A percentile compares a stretch with the other conserved stretches of the same genome.
These are phyloP conservation scores for Aquatica leii DNA, from an alignment of 2,888 invertebrate genomes.

Conservation along the genomic window DNA sequence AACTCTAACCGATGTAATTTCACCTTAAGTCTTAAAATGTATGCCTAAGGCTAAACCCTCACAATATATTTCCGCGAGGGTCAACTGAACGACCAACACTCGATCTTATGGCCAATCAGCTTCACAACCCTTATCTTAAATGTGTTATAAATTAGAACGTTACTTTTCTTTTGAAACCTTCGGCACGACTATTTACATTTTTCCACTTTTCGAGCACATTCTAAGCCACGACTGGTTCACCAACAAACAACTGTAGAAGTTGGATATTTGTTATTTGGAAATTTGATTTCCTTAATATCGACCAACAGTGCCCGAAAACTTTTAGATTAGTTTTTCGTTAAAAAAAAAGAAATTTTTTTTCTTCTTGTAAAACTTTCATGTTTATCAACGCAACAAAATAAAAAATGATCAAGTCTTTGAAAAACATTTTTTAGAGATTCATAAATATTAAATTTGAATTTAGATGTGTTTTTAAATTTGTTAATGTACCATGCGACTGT, in stretches of 20 bases:
- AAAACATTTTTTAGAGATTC: no score
- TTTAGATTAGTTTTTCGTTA: constrained; percentile 41
- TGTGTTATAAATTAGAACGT: constrained; percentile 45
- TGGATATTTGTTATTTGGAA: constrained; percentile 59
- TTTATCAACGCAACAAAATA: no score
- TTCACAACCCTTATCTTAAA: constrained; percentile 52
- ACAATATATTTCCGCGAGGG: constrained; percentile 55
- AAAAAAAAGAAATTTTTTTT: no score
- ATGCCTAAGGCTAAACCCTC: constrained; percentile 32
- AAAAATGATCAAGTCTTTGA: no score
- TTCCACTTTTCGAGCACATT: constrained; percentile 47
- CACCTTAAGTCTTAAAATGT: constrained; percentile 37
- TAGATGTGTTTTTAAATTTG: no score
- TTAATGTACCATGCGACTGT: no score
- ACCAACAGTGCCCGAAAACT: constrained; percentile 41
- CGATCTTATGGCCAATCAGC: constrained; percentile 55
- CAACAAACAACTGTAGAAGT: constrained; percentile 57
- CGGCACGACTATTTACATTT: constrained; percentile 17
- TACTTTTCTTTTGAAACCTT: constrained; percentile 41
- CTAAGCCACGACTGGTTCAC: constrained; percentile 49
- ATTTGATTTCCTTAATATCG: constrained; percentile 48
- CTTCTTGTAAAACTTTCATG: no score
- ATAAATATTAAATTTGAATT: no score
- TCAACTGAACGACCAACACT: constrained; percentile 55
- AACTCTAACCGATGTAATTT: constrained; percentile 26